These are phyloP conservation scores for Gambusia holbrooki DNA, from an alignment of 2,113 vertebrate genomes.

Conservation along the genomic window DNA sequence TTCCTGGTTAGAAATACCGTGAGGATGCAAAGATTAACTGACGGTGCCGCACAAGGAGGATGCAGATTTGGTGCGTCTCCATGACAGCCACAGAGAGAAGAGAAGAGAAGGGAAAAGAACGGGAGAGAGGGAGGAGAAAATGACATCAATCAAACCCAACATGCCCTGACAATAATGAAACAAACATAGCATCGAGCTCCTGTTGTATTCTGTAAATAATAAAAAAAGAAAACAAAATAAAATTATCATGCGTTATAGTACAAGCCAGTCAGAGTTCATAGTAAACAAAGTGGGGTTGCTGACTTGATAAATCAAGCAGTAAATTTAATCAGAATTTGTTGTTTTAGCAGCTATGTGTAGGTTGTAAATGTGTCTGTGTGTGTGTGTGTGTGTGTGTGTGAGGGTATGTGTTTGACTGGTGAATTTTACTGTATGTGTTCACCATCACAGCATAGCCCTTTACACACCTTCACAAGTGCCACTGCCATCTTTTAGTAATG, in stretches of 20 bases:
- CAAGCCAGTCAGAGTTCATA: conserved; percentile 49
- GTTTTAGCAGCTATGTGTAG: conserved; percentile 64
- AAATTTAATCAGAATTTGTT: conserved; percentile 48
- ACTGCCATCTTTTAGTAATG: conserved; percentile 61
- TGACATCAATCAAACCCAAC: conserved; percentile 69
- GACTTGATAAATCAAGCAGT: conserved; percentile 58
- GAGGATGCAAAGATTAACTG: conserved; percentile 74
- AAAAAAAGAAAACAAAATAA: conserved; percentile 17
- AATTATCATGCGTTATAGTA: conserved; percentile 66
- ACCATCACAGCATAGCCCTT: conserved; percentile 77
- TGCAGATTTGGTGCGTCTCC: conserved; percentile 64
- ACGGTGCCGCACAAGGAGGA: conserved; percentile 68
- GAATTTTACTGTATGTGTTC: conserved; percentile 49
- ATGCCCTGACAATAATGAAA: conserved; percentile 72
- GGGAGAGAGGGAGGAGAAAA: conserved; percentile 39
- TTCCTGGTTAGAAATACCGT: conserved; percentile 71
- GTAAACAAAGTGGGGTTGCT: conserved; percentile 53
- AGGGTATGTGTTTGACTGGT: conserved; percentile 5
- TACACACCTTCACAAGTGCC: conserved; percentile 64
- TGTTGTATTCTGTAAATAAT: conserved; percentile 43
- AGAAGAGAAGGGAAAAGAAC: conserved; percentile 14
- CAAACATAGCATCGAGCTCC: conserved; percentile 42
- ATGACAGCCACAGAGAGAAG: conserved; percentile 65
- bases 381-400: background rate
- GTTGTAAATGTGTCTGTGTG: conserved; percentile 37